Conservation (phyloP, 1,140 invertebrate genomes). For the Oscheius sp. region DNA sequence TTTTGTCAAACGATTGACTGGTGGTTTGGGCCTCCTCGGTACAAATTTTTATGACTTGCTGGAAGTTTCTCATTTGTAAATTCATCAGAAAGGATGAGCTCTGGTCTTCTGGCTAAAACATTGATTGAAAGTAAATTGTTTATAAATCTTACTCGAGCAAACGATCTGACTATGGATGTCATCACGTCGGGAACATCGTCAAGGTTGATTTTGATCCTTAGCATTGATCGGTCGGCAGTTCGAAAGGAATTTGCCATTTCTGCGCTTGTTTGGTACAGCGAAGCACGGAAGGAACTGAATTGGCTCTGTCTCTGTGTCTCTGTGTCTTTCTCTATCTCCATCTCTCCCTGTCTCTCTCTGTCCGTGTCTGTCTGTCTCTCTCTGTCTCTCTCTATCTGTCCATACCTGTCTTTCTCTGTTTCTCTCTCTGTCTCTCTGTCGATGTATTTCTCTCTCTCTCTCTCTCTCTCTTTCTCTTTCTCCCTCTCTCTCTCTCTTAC, state of each 20-base stretch:
- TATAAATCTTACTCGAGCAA: not conserved
- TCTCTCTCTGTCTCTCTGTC: too few relatives aligned
- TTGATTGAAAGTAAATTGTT: not conserved
- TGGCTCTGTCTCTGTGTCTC: too few relatives aligned
- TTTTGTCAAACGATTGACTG: not conserved
- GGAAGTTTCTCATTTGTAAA: not conserved
- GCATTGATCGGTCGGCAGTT: not conserved
- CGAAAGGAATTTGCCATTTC: not conserved
- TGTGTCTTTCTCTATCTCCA: too few relatives aligned
- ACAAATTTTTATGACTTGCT: not conserved
- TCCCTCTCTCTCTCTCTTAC: too few relatives aligned
- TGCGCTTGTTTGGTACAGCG: not conserved
- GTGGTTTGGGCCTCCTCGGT: not conserved
- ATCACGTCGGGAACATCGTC: not conserved
- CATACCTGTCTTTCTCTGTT: too few relatives aligned
- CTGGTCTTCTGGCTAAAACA: not conserved
- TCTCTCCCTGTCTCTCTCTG: too few relatives aligned
- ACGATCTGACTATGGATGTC: not conserved
- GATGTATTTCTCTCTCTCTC: too few relatives aligned
- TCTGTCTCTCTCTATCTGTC: too few relatives aligned
- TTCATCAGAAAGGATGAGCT: not conserved
- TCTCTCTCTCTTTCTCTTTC: too few relatives aligned
- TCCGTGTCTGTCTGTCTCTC: too few relatives aligned
- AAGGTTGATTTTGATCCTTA: not conserved
- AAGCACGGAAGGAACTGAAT: too few relatives aligned